A percentile compares a stretch with the other conserved stretches of the same genome.
Conservation (phyloP, 2,797 vertebrate genomes). For the Monodelphis domestica region DNA sequence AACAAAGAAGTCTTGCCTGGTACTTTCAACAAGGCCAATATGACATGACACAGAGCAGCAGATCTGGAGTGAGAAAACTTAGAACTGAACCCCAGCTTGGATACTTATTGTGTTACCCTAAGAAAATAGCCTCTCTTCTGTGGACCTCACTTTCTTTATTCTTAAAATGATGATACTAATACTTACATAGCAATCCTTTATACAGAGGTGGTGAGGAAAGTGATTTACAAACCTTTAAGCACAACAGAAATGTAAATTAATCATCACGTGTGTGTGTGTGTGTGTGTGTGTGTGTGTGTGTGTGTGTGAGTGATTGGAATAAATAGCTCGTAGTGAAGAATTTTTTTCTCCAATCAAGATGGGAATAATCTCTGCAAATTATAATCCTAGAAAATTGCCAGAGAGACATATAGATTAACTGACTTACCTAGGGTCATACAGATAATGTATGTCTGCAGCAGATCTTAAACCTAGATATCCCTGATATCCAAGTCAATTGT, state of each 20-base stretch:
- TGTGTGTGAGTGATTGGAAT: not conserved
- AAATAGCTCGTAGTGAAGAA: not conserved
- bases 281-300: not conserved
- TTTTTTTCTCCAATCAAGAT: not conserved
- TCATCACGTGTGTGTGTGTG: not conserved
- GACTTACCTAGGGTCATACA: not conserved
- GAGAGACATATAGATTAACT: not conserved
- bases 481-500: not conserved
- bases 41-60: not conserved
- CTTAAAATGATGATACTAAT: not conserved
- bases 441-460: not conserved
- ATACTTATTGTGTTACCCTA: not conserved
- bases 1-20: not conserved
- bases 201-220: not conserved
- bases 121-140: not conserved
- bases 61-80: not conserved
- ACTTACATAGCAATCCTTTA: not conserved
- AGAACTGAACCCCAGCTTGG: not conserved
- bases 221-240: not conserved
- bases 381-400: not conserved
- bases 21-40: not conserved
- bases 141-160: not conserved
- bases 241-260: not conserved
- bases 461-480: not conserved
- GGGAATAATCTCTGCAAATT: not conserved